phyloP scores from a whole-genome alignment of 2,888 invertebrate species.

The Brachynemurus nebulosus region DNA sequence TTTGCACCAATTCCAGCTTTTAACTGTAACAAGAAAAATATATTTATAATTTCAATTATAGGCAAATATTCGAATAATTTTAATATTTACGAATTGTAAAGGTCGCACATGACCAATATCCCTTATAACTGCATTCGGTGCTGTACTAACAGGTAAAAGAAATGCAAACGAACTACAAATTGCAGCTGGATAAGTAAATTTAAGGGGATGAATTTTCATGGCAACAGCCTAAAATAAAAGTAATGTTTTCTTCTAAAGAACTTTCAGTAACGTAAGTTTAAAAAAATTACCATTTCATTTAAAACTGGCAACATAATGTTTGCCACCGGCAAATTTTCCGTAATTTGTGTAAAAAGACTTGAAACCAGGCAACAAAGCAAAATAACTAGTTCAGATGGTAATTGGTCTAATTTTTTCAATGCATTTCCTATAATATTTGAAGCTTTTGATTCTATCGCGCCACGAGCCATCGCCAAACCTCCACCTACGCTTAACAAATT shows the following conservation, averaged over 20 bases:
- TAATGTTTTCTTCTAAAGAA: too few relatives aligned
- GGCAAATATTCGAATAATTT: too few relatives aligned
- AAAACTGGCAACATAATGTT: conserved; percentile 77
- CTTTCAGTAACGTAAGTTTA: too few relatives aligned
- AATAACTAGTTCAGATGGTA: conserved; percentile 51
- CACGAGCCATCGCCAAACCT: conserved; percentile 83
- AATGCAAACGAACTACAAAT: conserved; percentile 84
- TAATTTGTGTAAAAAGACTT: conserved; percentile 75
- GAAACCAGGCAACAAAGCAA: conserved; percentile 64
- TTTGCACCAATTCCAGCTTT: too few relatives aligned
- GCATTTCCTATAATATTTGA: conserved; percentile 61
- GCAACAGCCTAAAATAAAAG: conserved; percentile 45
- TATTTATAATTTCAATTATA: too few relatives aligned
- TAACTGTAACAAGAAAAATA: too few relatives aligned
- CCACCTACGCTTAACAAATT: conserved; percentile 47
- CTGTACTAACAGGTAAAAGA: conserved; percentile 89
- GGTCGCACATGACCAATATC: too few relatives aligned
- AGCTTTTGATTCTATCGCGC: conserved; percentile 65
- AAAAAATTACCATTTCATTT: conserved; percentile 56
- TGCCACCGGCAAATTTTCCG: conserved; percentile 82
- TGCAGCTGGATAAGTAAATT: conserved; percentile 79
- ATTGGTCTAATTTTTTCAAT: conserved; percentile 46
- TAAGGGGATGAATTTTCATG: conserved; percentile 54
- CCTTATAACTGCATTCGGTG: conserved; percentile 87
- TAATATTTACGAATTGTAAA: too few relatives aligned